Conservation (phyloP, 2,113 vertebrate species). For the Lepus timidus region DNA sequence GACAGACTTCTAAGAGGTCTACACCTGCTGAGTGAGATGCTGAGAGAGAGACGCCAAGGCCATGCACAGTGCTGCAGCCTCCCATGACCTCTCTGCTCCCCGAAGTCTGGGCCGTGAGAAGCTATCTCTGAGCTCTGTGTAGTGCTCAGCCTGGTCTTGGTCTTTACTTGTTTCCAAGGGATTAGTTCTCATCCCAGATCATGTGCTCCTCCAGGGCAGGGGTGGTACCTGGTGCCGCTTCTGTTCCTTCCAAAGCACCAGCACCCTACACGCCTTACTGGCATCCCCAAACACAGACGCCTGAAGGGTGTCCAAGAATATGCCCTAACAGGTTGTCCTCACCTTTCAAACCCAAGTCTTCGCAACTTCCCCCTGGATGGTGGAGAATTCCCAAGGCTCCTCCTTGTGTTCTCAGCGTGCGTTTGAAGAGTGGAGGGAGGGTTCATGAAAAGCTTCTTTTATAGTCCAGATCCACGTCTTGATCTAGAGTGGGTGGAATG, state of each 20-base stretch:
- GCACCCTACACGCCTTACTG: not conserved
- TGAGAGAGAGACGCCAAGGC: not conserved
- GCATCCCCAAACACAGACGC: not conserved
- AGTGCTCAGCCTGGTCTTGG: not conserved
- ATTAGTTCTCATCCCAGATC: not conserved
- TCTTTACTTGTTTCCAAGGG: conserved; percentile 1
- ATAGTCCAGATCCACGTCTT: conserved; percentile 44
- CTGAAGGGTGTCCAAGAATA: not conserved
- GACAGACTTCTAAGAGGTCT: not conserved
- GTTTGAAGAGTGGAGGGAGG: not conserved
- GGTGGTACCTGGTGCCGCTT: not conserved
- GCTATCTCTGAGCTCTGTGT: not conserved
- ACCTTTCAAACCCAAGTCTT: not conserved
- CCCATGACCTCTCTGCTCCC: not conserved
- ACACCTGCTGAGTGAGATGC: not conserved
- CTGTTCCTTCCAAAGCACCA: conserved; percentile 29
- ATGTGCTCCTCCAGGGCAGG: not conserved
- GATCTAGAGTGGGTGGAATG: not conserved
- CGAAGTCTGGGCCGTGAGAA: not conserved
- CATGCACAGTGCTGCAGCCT: not conserved
- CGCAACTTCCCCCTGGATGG: not conserved
- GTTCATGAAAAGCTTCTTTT: conserved; percentile 26
- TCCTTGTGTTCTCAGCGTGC: not conserved
- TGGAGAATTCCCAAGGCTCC: conserved; percentile 2
- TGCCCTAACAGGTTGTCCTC: not conserved